phyloP scores from a whole-genome alignment of 2,888 invertebrate species.

The Portevinia maculata region DNA sequence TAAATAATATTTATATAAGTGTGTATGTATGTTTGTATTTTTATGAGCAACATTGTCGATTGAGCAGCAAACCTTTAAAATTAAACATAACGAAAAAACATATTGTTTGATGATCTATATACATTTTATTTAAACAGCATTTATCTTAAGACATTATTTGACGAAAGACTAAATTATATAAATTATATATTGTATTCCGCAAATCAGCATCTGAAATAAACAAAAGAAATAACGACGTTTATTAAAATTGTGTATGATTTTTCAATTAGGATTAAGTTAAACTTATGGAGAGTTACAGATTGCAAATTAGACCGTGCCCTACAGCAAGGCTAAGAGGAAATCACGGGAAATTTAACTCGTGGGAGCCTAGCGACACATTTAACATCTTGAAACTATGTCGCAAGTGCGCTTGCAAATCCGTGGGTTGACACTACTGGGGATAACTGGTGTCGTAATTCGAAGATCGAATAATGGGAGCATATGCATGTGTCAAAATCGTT shows the following conservation, averaged over 20 bases:
- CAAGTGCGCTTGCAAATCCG: too few species aligned
- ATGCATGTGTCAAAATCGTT: too few species aligned
- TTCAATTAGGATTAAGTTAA: too few species aligned
- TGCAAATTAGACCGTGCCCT: too few species aligned
- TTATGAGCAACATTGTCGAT: neutral
- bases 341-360: too few species aligned
- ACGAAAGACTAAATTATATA: slow-evolving; percentile 8
- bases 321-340: too few species aligned
- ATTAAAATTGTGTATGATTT: neutral
- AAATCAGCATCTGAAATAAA: slow-evolving; percentile 4
- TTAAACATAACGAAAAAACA: neutral
- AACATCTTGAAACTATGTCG: too few species aligned
- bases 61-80: neutral
- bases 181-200: slow-evolving; percentile 6
- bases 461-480: too few species aligned
- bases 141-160: slow-evolving; percentile 3
- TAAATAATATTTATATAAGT: slow-evolving; percentile 31
- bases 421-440: too few species aligned
- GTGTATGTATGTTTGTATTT: slow-evolving; percentile 16
- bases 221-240: neutral
- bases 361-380: too few species aligned
- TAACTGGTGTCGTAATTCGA: too few species aligned
- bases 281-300: too few species aligned
- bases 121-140: slow-evolving; percentile 7
- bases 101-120: slow-evolving; percentile 1